Percentiles rank a stretch among this genome's conserved stretches.
Conservation (phyloP, 2,888 invertebrate genomes). For the Coremacera marginata region DNA sequence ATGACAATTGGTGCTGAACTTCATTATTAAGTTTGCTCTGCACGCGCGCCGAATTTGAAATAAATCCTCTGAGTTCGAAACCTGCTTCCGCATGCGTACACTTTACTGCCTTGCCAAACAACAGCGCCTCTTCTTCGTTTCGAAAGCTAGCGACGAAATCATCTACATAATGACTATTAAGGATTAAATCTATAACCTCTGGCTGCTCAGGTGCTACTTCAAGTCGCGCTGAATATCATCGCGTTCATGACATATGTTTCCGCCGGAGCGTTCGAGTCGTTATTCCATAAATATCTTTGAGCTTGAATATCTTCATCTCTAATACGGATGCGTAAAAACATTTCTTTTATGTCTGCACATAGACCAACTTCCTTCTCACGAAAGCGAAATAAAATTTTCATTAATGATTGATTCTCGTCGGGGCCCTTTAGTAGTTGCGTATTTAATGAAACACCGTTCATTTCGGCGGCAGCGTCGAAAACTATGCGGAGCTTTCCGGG, state of each 20-base stretch:
- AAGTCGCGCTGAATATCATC: not conserved
- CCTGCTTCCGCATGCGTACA: not conserved
- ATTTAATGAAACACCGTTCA: too few species aligned
- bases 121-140: not conserved
- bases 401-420: not conserved
- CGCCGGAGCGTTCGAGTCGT: not conserved
- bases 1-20: not conserved
- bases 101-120: not conserved
- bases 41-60: not conserved
- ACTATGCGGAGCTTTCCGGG: not conserved
- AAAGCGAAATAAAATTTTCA: not conserved
- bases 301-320: not conserved
- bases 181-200: not conserved
- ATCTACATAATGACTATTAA: not conserved
- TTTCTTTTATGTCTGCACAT: too few species aligned
- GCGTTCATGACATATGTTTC: not conserved
- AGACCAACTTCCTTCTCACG: too few species aligned
- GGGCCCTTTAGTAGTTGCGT: not conserved
- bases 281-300: not conserved
- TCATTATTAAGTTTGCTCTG: not conserved
- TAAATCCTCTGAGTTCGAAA: not conserved
- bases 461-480: not conserved
- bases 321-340: too few species aligned
- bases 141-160: not conserved
- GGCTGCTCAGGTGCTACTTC: too few species aligned